A percentile compares a stretch with the other conserved stretches of the same genome.
Evolutionary conservation across 1,140 invertebrate genomes (phyloP).

Genomic region (Atopsyche davidsoni): DNA sequence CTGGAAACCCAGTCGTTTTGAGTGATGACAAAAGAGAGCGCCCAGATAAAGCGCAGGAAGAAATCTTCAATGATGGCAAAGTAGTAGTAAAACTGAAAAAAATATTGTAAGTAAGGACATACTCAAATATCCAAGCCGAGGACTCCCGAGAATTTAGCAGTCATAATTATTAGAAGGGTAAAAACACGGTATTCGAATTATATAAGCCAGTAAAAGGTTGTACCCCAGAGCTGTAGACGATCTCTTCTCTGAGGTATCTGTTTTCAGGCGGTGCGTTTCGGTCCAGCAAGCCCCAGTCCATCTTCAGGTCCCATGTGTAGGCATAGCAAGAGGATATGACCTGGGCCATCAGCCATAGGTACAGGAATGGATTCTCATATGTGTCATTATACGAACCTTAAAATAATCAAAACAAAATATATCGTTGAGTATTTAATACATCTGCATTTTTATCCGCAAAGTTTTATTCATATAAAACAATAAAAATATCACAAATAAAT

Average conservation of each 20-base stretch:
- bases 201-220: too few relatives aligned
- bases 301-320: constrained; percentile 93
- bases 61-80: constrained; percentile 96
- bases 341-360: constrained; percentile 70
- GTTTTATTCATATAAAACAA: too few relatives aligned
- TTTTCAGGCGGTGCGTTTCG: constrained; percentile 79
- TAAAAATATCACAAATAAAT: too few relatives aligned
- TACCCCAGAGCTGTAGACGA: constrained; percentile 69
- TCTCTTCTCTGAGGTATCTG: constrained; percentile 68
- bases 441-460: too few relatives aligned
- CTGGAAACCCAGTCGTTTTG: constrained; percentile 73
- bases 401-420: too few relatives aligned
- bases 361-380: constrained; percentile 73
- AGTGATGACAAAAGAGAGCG: constrained; percentile 75
- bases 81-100: constrained; percentile 87
- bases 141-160: too few relatives aligned
- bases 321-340: constrained; percentile 78
- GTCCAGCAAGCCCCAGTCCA: constrained; percentile 98
- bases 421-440: too few relatives aligned
- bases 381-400: constrained; percentile 54
- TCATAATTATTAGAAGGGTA: too few relatives aligned
- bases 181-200: too few relatives aligned
- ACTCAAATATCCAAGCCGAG: too few relatives aligned
- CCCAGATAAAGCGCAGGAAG: constrained; percentile 89
- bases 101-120: too few relatives aligned